phyloP scores from a whole-genome alignment of 2,797 vertebrate species.

The Xerus rutilus region DNA sequence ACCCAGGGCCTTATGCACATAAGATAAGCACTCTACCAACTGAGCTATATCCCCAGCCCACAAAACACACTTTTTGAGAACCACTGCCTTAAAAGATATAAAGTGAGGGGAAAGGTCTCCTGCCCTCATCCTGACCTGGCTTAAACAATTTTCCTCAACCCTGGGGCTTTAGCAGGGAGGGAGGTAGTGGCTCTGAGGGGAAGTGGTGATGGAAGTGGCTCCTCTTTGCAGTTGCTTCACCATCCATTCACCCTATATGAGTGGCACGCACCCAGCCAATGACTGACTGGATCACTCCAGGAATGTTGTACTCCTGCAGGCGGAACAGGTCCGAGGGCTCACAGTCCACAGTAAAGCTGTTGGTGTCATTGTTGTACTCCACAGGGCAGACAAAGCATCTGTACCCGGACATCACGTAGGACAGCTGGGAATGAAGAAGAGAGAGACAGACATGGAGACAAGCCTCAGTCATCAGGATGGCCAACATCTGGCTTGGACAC shows the following conservation, averaged over 20 bases:
- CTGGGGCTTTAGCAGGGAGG: not conserved
- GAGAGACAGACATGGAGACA: not conserved
- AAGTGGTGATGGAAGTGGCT: not conserved
- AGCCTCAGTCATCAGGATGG: not conserved
- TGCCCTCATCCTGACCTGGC: not conserved
- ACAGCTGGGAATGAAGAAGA: slow-evolving; percentile 89
- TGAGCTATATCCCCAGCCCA: not conserved
- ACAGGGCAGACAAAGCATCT: slow-evolving; percentile 98
- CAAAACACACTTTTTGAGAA: not conserved
- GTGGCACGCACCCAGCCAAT: slow-evolving; percentile 93
- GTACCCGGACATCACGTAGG: slow-evolving; percentile 97
- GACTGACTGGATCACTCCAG: slow-evolving; percentile 92
- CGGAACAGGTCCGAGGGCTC: slow-evolving; percentile 96
- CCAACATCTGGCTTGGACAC: not conserved
- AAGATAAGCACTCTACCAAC: too few relatives aligned
- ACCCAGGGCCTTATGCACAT: too few relatives aligned
- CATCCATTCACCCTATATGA: fast-evolving
- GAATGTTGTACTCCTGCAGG: slow-evolving; percentile 95
- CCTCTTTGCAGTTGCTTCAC: not conserved
- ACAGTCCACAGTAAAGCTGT: slow-evolving; percentile 98
- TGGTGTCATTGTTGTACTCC: slow-evolving; percentile 98
- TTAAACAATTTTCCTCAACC: not conserved
- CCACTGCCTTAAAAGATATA: not conserved
- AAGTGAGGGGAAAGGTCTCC: not conserved
- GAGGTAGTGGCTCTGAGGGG: not conserved